Base-by-base conservation (phyloP, 2,888 invertebrate species). In the Trimorus sp. region DNA sequence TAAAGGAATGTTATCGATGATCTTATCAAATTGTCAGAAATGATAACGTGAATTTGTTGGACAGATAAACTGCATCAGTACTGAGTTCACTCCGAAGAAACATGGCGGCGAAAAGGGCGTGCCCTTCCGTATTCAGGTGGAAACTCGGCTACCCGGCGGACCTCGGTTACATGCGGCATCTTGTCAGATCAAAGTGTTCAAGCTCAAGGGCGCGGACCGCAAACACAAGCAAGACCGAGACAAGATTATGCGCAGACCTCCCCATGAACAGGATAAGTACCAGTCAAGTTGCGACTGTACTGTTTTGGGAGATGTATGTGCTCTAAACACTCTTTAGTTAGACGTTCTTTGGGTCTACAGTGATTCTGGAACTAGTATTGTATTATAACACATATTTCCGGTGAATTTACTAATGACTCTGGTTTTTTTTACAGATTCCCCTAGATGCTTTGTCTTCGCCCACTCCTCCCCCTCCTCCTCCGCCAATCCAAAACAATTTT, bases 21-120 rank as follows among this genome's bases (percentile, higher is more conserved):
- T n/a, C n/a, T n/a, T n/a, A n/a, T n/a, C n/a, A n/a, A n/a, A n/a
- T n/a, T n/a, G n/a, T n/a, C n/a, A n/a, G n/a, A 26, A 26, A 26
- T 26, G 26, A 26, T 26, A 26, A 26, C 26, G 26, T 26, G 26
- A 26, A 26, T 26, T 26, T 26, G 26, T 26, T 26, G 1, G 26
- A 6, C 54, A 66, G 96, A 96, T 97, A 60, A 98, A 99, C 92
- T 98, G 98, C 92, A 99, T 99, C 88, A 98, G 98, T 82, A 99
- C 99, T 0, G 99, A 99, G 92, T 99, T 99, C 91, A 99, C 99
- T 0, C 97, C 98, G 0, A 98, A 98, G 92, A 98, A 98, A 89
- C 98, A 99, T 92, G 99, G 99, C 60, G 99, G 99, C 0, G 99
- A 99, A 92, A 99, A 99, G 90, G 99, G 99, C 0, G 98, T 99